Percentiles rank a stretch among this genome's conserved stretches.
These are phyloP conservation scores for Sebastes vulpes DNA, from an alignment of 2,797 vertebrate genomes.

Conservation along the genomic window DNA sequence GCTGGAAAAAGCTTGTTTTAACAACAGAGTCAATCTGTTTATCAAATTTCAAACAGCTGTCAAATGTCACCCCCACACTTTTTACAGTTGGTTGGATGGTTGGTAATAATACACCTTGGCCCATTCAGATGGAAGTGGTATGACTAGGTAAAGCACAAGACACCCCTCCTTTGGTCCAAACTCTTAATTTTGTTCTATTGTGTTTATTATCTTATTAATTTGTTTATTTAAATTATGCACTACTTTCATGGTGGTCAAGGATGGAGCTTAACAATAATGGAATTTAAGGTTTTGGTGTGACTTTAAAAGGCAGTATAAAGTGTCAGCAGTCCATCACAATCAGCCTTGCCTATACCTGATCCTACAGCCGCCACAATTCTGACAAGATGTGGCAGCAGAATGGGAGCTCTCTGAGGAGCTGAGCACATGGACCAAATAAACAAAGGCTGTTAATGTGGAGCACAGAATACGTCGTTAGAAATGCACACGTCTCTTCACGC, in stretches of 20 bases:
- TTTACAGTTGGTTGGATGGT: neutral
- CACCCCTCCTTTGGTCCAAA: neutral
- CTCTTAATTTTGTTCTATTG: neutral
- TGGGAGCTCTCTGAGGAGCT: slow-evolving; percentile 1
- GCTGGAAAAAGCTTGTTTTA: no score
- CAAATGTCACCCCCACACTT: no score
- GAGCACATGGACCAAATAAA: slow-evolving; percentile 35
- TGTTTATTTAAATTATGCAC: neutral
- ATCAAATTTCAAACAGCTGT: no score
- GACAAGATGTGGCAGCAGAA: slow-evolving; percentile 17
- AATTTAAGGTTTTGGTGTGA: neutral
- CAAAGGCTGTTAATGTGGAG: slow-evolving; percentile 69
- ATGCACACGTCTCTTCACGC: slow-evolving; percentile 60
- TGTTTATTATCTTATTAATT: neutral
- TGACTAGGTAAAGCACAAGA: neutral
- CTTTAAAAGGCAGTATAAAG: neutral
- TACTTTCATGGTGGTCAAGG: neutral
- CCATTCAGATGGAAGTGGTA: neutral
- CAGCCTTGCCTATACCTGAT: neutral
- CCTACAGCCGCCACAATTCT: neutral
- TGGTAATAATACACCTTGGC: neutral
- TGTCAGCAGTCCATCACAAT: neutral
- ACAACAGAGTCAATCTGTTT: no score
- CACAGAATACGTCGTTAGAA: slow-evolving; percentile 64
- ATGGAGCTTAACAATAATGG: neutral